Conservation (phyloP, 2,888 invertebrate genomes). For the Meiosimyza decipiens region DNA sequence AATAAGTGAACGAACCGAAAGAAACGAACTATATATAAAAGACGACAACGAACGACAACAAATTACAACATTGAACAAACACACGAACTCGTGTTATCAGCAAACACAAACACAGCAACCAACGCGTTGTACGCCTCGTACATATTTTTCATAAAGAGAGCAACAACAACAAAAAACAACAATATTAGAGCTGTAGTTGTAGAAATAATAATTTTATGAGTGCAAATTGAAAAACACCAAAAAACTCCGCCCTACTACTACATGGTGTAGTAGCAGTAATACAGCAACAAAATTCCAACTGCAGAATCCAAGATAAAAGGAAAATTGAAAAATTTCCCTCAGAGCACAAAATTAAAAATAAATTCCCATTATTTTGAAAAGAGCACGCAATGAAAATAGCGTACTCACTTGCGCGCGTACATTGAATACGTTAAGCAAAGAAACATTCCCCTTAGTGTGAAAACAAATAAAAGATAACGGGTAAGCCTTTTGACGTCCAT, state of each 20-base stretch:
- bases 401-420: conserved; percentile 44
- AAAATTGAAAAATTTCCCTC: conserved; percentile 31
- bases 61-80: conserved; percentile 20
- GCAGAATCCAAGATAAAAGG: too few species aligned
- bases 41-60: conserved; percentile 20
- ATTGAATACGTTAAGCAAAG: neutral
- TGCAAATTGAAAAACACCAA: conserved; percentile 61
- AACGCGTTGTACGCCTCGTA: neutral
- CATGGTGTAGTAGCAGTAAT: conserved; percentile 36
- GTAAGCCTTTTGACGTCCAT: conserved; percentile 44
- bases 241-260: conserved; percentile 63
- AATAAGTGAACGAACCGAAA: conserved; percentile 11
- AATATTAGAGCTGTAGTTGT: conserved; percentile 27
- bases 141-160: conserved; percentile 28
- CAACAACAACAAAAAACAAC: conserved; percentile 38
- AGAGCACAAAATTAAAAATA: conserved; percentile 28
- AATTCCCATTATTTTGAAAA: conserved; percentile 56
- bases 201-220: conserved; percentile 63
- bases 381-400: conserved; percentile 35
- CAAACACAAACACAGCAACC: neutral
- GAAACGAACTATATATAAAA: neutral
- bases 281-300: conserved; percentile 23
- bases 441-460: neutral
- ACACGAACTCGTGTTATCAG: conserved; percentile 30
- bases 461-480: neutral